Evolutionary conservation across 2,888 invertebrate genomes (phyloP), one percentile per base, ranked within the genome.

Genomic region (Neuroscelio doddi): DNA sequence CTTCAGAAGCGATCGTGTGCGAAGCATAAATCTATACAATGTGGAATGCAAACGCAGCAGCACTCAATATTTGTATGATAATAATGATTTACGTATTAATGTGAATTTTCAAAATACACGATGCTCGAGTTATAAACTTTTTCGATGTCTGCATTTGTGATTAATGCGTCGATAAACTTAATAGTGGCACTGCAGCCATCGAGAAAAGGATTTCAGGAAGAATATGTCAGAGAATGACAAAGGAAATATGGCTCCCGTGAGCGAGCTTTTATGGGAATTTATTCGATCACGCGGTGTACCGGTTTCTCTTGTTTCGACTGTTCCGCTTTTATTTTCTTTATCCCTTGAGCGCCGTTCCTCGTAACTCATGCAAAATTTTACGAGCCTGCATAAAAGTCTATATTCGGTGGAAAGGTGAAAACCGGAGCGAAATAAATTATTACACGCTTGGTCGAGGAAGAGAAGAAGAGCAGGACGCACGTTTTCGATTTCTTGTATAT

Each of bases 361-460:
- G 52, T 65, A 61, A 65, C 56, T 66, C 62, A 63, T 36, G 42
- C 57, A 41, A 46, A 50, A 51, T 62, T 66, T 66, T 66, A 66
- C 55, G 66, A 63, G 52, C 41, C 34, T 44, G 47, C 62, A 57
- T 66, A 66, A 66, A 66, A 66, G 66, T 66, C 66, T 61, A 52
- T 39, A 52, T 61, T 65, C 53, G 49, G 62, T 53, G 51, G 56
- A 44, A 14, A 15, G 57, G 16, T 53, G 62, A 58, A 66, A 62
- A 62, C 50, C 57, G 17, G 45, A 44, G 53, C 56, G 38, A 57
- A 61, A 57, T 61, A 65, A 65, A 65, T 65, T 65, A 57, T 57
- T 56, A 56, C 51, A 46, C 61, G 56, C 56, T 57, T 51, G 24
- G 15, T 32, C 42, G 38, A 49, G 39, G 10, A 32, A 32, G 32